phyloP scores from a whole-genome alignment of 2,888 invertebrate genomes.

The Ellobium chinense region DNA sequence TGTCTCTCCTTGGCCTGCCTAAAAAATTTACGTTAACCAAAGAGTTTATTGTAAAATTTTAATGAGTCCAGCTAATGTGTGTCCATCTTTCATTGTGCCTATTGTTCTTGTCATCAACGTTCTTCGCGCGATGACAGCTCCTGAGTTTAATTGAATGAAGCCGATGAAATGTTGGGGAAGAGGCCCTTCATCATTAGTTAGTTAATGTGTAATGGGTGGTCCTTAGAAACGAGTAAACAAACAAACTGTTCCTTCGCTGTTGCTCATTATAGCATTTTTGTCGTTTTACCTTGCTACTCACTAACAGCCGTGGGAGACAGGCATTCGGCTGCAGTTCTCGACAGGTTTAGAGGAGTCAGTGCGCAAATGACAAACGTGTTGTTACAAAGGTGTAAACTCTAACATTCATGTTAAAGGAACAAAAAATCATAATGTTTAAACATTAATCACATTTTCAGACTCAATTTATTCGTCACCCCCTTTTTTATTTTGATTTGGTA shows the following conservation, averaged over 20 bases:
- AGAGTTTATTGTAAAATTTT: no score
- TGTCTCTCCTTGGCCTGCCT: no score
- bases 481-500: no score
- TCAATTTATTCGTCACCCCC: no score
- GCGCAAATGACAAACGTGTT: not conserved
- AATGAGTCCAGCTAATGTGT: not conserved
- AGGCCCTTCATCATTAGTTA: not conserved
- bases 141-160: not conserved
- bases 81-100: not conserved
- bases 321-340: not conserved
- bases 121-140: not conserved
- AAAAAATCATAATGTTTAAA: no score
- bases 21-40: no score
- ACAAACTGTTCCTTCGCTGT: not conserved
- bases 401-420: no score
- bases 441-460: no score
- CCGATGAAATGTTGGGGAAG: not conserved
- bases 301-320: not conserved
- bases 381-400: no score
- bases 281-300: not conserved
- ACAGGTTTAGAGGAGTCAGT: not conserved
- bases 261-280: not conserved
- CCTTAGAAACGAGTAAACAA: not conserved
- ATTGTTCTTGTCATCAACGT: not conserved
- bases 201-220: conserved; percentile 10